Base-by-base conservation (phyloP, 64 coral and sea anemone species). In the Stylophora pistillata region DNA sequence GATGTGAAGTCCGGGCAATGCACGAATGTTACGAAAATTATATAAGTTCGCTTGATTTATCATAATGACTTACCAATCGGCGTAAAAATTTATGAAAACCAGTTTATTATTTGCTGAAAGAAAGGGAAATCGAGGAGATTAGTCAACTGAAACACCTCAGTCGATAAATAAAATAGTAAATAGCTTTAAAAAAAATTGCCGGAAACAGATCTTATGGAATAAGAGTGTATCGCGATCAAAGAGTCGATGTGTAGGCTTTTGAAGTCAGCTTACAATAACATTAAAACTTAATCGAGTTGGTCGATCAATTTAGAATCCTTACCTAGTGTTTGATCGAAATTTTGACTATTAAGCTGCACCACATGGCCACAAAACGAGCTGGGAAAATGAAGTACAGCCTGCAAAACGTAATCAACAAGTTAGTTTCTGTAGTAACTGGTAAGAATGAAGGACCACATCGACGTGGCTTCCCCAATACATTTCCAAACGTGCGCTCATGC, bases 21-120 rank as follows among this genome's bases (percentile, higher is more conserved):
- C n/a, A 30, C 30, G 32, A 33, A 55, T 33, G n/a, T 25, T 56
- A n/a, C 17, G 53, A 26, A 12, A 78, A 72, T 30, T 11, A 57
- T 28, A 55, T 10, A 55, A 20, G 37, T 53, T 54, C 12, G 31
- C 41, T 16, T 66, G 13, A 47, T 54, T 27, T 47, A 47, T 47
- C 7, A 47, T 47, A 47, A 7, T 15, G 68, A 94, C 95, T 94
- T 41, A 98, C 95, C 95, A 98, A 78, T 98, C 96, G 5, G 96
- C 96, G 37, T 98, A 98, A 77, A 98, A 98, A 95, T 98, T 98
- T 57, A 98, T 90, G 82, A 98, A 92, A 57, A 94, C 92, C 34
- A 98, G 28, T 65, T 95, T 95, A 66, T 94, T 92, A 21, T 92
- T 86, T 41, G 85, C 96, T 98, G 78, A 55, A 41, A 85, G 86